Base-by-base conservation (phyloP, 2,113 vertebrate genomes). In the Uropsilus gracilis region DNA sequence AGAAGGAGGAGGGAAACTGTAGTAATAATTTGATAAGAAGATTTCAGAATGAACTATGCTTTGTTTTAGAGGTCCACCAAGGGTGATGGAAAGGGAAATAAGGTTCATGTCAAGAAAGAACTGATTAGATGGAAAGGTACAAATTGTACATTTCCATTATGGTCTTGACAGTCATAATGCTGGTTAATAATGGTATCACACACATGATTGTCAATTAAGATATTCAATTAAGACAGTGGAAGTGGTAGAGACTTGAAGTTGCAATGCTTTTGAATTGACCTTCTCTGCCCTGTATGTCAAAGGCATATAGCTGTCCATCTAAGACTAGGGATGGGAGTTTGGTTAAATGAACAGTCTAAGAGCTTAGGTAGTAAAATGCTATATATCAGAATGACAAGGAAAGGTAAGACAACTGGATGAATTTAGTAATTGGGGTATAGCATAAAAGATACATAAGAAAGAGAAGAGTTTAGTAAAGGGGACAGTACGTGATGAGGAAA, bases 231-330 rank as follows among this genome's bases (percentile, higher is more conserved):
- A 57, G 22, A 59, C 48, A 11, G n/a, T 83, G 48, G 11, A 86
- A 91, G 61, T 9, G 12, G 55, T 55, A 77, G n/a, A 76, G 7
- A 95, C 34, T 32, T 73, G 72, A 92, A 94, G 77, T 90, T 86
- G 10, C 8, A 61, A 9, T 69, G 12, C 24, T 89, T 22, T 82
- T 81, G 53, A 53, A 77, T 32, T 72, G 61, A 90, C 12, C 16
- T 69, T 6, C n/a, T 44, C 12, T 18, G 34, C 18, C 59, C 20
- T 34, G n/a, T 50, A n/a, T 61, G 20, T 90, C 57, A 84, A 90
- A 77, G 28, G 10, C 34, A 86, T 28, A 69, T 61, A 84, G 28
- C 0, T 76, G 30, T 20, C 14, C 72, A 93, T 8, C 0, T 24
- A 84, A 57, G 10, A 28, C 18, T 1, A 39, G 39, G 34, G 39